phyloP scores from a whole-genome alignment of 2,113 vertebrate genomes.

The Callocephalon fimbriatum region DNA sequence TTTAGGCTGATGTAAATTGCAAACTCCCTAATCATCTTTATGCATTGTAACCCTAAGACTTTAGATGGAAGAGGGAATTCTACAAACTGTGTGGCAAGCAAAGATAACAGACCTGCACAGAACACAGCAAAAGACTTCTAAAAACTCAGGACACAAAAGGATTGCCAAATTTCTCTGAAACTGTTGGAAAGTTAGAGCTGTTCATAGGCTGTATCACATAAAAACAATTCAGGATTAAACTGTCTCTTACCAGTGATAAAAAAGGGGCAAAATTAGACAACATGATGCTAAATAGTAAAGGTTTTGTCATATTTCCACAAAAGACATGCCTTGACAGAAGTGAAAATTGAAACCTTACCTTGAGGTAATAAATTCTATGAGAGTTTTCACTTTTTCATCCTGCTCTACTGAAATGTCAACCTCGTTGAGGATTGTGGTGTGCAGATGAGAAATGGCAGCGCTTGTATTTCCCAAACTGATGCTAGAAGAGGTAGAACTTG shows the following conservation, averaged over 20 bases:
- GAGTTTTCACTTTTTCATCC: constrained; percentile 94
- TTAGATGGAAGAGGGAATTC: neutral
- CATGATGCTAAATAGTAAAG: neutral
- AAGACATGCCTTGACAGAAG: neutral
- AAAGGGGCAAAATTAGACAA: neutral
- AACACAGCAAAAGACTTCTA: neutral
- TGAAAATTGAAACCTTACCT: constrained; percentile 78
- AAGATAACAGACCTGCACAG: neutral
- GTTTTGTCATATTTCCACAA: neutral
- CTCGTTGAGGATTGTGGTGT: constrained; percentile 89
- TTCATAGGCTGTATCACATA: neutral
- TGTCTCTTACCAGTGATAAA: neutral
- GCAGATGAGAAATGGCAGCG: constrained; percentile 87
- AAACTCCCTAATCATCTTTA: neutral
- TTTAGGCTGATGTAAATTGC: neutral
- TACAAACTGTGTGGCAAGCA: neutral
- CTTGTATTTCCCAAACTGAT: constrained; percentile 91
- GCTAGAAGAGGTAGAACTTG: constrained; percentile 98
- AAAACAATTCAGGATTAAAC: neutral
- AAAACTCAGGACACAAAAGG: neutral
- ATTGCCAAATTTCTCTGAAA: neutral
- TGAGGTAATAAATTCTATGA: constrained; percentile 97
- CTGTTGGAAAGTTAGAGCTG: neutral
- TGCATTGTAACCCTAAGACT: neutral
- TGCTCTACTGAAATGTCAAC: constrained; percentile 92